Base-by-base conservation (phyloP, 1,140 invertebrate genomes). In the Drosophila seguyi region DNA sequence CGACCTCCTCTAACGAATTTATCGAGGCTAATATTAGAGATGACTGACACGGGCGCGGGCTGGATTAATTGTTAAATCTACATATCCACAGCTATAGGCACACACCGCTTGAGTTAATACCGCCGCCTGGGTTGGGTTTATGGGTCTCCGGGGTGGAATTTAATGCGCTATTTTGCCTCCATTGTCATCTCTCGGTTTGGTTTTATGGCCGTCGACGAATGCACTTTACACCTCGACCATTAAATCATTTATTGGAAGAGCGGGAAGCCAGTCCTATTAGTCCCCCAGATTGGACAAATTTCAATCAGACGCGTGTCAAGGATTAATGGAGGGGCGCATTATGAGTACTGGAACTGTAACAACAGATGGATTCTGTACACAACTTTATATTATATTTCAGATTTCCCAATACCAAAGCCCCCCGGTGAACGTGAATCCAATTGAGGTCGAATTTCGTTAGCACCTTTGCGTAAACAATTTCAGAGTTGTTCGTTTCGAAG, bases 11-110 rank as follows among this genome's bases (percentile, higher is more conserved):
- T 55, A 74, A 71, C 75, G 36, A 66, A 77, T 83, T 83, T 77
- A 76, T 87, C 69, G 74, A 31, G 25, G 18, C 68, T 78, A 81
- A 78, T 78, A 81, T 78, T 84, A 79, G 75, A 79, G 63, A 63
- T 75, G 78, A 75, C 78, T 74, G 61, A 22, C 31, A 53, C 52
- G 52, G 50, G 42, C 56, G 34, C 25, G 63, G 44, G 63, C 62
- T 60, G 61, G 53, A 81, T 66, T 72, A 72, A 59, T 72, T 58
- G 68, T 72, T 58, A 59, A 72, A 41, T 72, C 41, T 56, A 71
- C 67, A 72, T 59, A 41, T 71, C 36, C 36, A n/a, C 45, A n/a
- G 62, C n/a, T n/a, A 42, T 52, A 66, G 48, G 20, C 44, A 45
- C 14, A n/a, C 25, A n/a, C 8, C n/a, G 13, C 27, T 52, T 67